Conservation (phyloP, 2,113 vertebrate species). For the Muscicapa adusta region DNA sequence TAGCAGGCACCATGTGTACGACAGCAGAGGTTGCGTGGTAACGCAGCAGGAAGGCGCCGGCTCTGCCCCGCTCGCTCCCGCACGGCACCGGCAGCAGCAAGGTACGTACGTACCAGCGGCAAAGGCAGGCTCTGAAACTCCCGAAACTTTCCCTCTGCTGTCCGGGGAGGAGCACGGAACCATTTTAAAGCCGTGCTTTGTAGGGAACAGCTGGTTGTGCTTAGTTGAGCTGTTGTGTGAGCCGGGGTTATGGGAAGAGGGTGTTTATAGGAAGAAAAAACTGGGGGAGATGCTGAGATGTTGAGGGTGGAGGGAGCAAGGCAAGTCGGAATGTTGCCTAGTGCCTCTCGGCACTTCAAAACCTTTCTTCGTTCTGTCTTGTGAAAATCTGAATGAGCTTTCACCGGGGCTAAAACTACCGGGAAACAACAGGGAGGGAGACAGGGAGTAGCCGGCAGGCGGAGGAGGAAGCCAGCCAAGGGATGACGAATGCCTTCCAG, state of each 20-base stretch:
- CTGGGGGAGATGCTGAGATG: background rate
- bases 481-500: background rate
- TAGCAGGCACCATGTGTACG: slow-evolving; percentile 7
- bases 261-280: background rate
- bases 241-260: background rate
- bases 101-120: background rate
- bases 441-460: background rate
- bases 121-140: background rate
- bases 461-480: background rate
- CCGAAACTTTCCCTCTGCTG: background rate
- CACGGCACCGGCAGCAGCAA: background rate
- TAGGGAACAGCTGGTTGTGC: background rate
- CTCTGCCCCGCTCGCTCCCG: background rate
- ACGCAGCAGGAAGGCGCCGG: slow-evolving; percentile 34
- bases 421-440: background rate
- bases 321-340: background rate
- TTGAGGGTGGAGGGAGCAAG: background rate
- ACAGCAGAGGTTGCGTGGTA: slow-evolving; percentile 38
- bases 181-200: background rate
- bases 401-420: background rate
- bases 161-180: accelerated
- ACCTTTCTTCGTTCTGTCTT: background rate
- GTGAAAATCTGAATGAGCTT: background rate
- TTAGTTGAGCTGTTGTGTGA: background rate
- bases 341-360: background rate